Evolutionary conservation across 1,140 invertebrate genomes (phyloP), one percentile per base, ranked within the genome.

Genomic region (Limonius californicus): DNA sequence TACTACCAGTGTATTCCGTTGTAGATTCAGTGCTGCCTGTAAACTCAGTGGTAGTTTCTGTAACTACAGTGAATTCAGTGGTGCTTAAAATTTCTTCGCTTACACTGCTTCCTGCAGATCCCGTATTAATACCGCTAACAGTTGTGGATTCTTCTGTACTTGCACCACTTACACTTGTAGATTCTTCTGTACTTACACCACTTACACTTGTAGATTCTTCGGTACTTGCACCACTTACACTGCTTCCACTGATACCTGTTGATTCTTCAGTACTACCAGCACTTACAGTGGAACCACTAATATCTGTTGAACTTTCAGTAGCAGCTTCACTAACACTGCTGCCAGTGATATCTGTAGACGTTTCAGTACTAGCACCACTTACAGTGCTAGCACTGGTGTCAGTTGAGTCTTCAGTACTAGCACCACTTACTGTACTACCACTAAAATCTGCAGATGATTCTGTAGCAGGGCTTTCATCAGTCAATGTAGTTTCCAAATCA

Each of bases 251-350:
- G 20, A 30, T 12, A 57, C 55, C 66, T 60, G 18, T 54, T n/a
- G 61, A 62, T 2, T 55, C 35, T 55, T 57, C 60, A 27, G 15
- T 9, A 9, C 53, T 58, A 12, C n/a, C 18, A n/a, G 19, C 45
- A 14, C 55, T 47, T 9, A 45, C 45, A 8, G 19, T 21, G 1
- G 67, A 61, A 4, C 32, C 8, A 9, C 39, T 50, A n/a, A n/a
- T n/a, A n/a, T n/a, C n/a, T n/a, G n/a, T n/a, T n/a, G n/a, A n/a
- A n/a, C 53, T 56, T 11, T 30, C 21, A 12, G 72, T 66, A 2
- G 69, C 35, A 11, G 61, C 56, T 35, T 67, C 68, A 45, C 72
- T 68, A 12, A 20, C 30, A 20, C 54, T 54, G 20, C 20, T 62
- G 7, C 32, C 66, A 7, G 61, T 63, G 1, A 60, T 65, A 23